A percentile compares a stretch with the other conserved stretches of the same genome.
Evolutionary conservation across 2,797 vertebrate species (phyloP).

Genomic region (Poecile montanus): DNA sequence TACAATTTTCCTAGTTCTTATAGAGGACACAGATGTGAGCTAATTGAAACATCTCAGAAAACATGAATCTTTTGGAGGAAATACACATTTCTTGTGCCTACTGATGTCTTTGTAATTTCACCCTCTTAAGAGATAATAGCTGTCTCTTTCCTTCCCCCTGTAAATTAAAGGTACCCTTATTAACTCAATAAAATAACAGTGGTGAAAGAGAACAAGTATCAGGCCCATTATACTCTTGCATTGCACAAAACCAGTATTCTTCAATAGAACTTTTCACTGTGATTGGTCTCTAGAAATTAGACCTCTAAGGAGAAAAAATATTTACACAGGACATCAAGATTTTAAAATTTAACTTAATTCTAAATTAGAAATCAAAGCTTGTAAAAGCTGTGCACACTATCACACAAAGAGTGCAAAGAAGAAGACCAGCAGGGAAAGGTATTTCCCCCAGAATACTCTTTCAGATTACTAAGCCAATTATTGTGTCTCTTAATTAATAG

Average conservation of each 20-base stretch:
- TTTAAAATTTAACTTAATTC: not conserved
- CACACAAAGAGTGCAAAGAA: not conserved
- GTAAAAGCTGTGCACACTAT: not conserved
- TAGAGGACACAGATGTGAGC: not conserved
- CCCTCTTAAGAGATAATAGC: not conserved
- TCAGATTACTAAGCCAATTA: not conserved
- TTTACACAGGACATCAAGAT: not conserved
- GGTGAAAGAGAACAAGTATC: not conserved
- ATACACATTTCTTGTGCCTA: not conserved
- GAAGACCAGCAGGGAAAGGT: not conserved
- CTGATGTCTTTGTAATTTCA: not conserved
- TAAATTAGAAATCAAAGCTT: not conserved
- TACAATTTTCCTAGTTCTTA: not conserved
- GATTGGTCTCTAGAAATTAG: not conserved
- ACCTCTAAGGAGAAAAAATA: not conserved
- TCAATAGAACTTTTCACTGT: not conserved
- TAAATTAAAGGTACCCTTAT: not conserved
- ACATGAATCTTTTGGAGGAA: not conserved
- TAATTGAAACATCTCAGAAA: not conserved
- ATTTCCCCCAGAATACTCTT: not conserved
- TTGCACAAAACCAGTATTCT: not conserved
- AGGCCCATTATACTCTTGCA: not conserved
- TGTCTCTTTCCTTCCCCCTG: not conserved
- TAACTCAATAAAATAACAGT: conserved; percentile 5
- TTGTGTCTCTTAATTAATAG: not conserved